Conservation (phyloP, 1,140 invertebrate genomes). For the Scaptomyza hsui region DNA sequence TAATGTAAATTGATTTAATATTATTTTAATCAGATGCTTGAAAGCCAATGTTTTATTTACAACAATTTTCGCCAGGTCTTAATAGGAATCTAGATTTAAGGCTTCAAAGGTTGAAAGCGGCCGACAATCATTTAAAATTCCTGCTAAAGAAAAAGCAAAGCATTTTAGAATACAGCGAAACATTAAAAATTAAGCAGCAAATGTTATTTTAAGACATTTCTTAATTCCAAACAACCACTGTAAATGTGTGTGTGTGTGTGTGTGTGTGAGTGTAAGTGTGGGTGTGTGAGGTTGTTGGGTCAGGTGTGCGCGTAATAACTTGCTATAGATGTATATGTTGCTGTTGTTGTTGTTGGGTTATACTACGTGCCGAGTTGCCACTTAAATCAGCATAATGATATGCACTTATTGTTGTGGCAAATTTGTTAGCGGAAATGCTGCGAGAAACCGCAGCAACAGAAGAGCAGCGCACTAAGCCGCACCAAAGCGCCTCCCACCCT, state of each 20-base stretch:
- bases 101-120: neutral
- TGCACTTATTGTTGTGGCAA: slow-evolving; percentile 81
- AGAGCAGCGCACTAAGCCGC: slow-evolving; percentile 3
- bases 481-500: slow-evolving; percentile 4
- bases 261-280: slow-evolving; percentile 18
- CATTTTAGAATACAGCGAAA: neutral
- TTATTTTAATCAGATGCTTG: no score
- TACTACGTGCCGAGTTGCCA: slow-evolving; percentile 55
- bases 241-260: slow-evolving; percentile 11
- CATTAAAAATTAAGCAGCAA: neutral
- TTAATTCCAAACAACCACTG: neutral
- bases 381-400: slow-evolving; percentile 82
- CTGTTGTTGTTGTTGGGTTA: slow-evolving; percentile 8
- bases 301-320: slow-evolving; percentile 74
- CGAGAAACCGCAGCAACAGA: slow-evolving; percentile 59
- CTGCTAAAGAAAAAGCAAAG: no score
- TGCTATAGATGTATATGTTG: slow-evolving; percentile 54
- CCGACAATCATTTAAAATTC: neutral
- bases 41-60: no score
- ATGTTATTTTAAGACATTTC: neutral
- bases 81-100: no score
- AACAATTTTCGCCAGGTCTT: no score
- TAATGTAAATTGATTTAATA: no score
- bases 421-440: slow-evolving; percentile 78
- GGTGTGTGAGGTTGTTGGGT: slow-evolving; percentile 28